Base-by-base conservation (phyloP, 1,140 invertebrate species). In the Trypoxylus dichotomus region DNA sequence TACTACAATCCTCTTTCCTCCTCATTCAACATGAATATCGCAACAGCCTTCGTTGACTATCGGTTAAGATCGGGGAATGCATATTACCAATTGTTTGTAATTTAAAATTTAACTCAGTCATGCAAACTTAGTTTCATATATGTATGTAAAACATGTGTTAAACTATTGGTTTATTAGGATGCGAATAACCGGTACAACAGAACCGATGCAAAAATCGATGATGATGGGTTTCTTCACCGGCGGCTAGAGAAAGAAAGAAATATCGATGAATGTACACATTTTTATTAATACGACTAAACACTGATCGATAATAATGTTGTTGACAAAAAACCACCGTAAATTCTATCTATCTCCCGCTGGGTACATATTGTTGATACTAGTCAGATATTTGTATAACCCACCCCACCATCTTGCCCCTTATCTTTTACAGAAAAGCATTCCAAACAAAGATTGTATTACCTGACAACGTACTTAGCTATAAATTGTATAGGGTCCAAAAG, bases 401-500 rank as follows among this genome's bases (percentile, higher is more conserved):
- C 82, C 82, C 84, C 84, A 79, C 84, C 83, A 85, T 84, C 83
- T 85, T 85, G 83, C 84, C 84, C 82, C 82, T 75, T 78, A 54
- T 77, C 80, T 83, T 79, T 81, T 84, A 82, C 80, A 82, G 80
- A 83, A 82, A 84, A 85, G 84, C 85, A 86, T 86, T 86, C 85
- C 85, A 86, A 82, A 86, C 83, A 86, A 86, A 86, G 84, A 84
- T 86, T 86, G 82, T 85, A 86, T 85, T 86, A 86, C 85, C 85
- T 86, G 85, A 86, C 84, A 85, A 86, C 85, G 85, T 86, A 86
- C 85, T 86, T 86, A 86, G 85, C 81, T 85, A 85, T 86, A 85
- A 84, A 85, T 84, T 86, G 85, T 86, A 86, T 86, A 86, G 85
- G 85, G 85, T 86, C 85, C 85, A 86, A 86, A 86, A 85, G 85